Base-by-base conservation (phyloP, 2,797 vertebrate species). In the Cirrhinus molitorella region DNA sequence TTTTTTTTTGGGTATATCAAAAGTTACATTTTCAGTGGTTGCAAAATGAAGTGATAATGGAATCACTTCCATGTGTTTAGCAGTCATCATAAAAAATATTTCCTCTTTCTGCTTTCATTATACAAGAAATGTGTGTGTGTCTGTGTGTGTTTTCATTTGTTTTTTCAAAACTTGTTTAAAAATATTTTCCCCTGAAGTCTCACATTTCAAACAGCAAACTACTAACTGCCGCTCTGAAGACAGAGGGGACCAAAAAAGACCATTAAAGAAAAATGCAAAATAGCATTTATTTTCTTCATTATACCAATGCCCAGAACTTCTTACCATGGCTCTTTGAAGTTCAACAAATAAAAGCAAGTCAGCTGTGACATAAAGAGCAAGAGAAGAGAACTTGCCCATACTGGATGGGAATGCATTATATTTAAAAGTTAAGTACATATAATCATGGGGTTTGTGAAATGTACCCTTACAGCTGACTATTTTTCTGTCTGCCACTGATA, bases 401-500 rank as follows among this genome's bases (percentile, higher is more conserved):
- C 91, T 92, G 79, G 90, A 94, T 87, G 92, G 89, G 91, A 94
- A 92, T 91, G 91, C 14, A 40, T 92, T 92, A 91, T 92, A 92
- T 93, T 94, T 93, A 87, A 92, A 88, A 76, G 87, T 79, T 90
- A 93, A 95, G 91, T 92, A 91, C 82, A 79, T 89, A 90, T 95
- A 95, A 95, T 95, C 86, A 94, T 45, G 91, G 91, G 93, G 86
- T 92, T 85, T 87, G 71, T 86, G 88, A 91, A 92, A 92, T 87
- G 89, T 49, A 90, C 84, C 90, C 89, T 93, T 79, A 88, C 87
- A 88, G 90, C 93, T 61, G 23, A 61, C 23, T 92, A 91, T 92
- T 94, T 93, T 91, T 85, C 89, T 87, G 93, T 93, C 92, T 94
- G 89, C 71, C 86, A 81, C 90, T 92, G 91, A 94, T 93, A 92